Percentiles rank a stretch among this genome's conserved stretches.
These are phyloP conservation scores for Limnephilus rhombicus DNA, from an alignment of 2,888 invertebrate genomes.

Conservation along the genomic window DNA sequence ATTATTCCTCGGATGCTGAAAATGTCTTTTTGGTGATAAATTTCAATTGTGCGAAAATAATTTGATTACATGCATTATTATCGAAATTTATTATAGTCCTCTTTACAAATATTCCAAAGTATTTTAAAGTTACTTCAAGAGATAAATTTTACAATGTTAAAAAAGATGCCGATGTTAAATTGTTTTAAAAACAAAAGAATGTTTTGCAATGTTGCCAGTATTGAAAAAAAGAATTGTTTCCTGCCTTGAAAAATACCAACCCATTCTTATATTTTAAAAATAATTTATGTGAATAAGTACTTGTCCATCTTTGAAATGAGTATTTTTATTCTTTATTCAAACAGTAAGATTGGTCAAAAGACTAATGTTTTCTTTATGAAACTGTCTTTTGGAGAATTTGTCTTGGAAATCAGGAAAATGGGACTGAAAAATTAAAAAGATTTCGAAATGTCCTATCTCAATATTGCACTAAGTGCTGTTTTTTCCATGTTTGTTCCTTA, in stretches of 20 bases:
- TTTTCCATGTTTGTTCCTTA: constrained; percentile 23
- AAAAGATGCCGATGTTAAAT: background rate
- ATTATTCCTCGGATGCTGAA: background rate
- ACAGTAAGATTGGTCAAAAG: constrained; percentile 19
- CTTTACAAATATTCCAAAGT: background rate
- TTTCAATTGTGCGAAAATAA: background rate
- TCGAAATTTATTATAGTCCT: background rate
- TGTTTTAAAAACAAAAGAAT: background rate
- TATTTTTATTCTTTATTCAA: constrained; percentile 10
- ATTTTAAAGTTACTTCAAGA: background rate
- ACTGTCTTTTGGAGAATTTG: background rate
- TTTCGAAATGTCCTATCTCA: constrained; percentile 3
- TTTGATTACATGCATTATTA: background rate
- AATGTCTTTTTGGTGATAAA: background rate
- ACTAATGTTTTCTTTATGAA: constrained; percentile 5
- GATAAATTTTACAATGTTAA: background rate
- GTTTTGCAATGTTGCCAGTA: background rate
- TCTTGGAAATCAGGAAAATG: background rate
- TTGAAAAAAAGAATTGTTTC: background rate
- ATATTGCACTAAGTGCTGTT: constrained; percentile 26
- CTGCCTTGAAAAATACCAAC: background rate
- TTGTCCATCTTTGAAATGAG: background rate
- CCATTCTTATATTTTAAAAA: background rate
- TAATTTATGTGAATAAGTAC: background rate
- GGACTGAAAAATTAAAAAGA: background rate